Evolutionary conservation across 1,140 invertebrate species (phyloP).

Genomic region (Solen grandis): DNA sequence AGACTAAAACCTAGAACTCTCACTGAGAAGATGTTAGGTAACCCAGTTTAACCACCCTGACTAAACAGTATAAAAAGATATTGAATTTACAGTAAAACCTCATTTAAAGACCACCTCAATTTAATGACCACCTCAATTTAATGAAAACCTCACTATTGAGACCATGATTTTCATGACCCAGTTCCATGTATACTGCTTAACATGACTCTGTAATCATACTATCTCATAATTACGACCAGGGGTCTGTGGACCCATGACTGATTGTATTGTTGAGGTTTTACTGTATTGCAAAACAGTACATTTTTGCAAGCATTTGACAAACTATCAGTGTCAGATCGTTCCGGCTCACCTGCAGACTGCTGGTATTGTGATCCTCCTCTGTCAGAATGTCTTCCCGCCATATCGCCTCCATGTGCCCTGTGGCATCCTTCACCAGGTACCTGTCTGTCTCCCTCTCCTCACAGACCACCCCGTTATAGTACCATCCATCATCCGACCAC

Average conservation of each 20-base stretch:
- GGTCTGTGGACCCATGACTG: too few species aligned
- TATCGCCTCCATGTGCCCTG: constrained; percentile 64
- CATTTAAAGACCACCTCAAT: too few species aligned
- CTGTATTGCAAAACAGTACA: background rate
- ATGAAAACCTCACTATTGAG: too few species aligned
- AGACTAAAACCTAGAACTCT: background rate
- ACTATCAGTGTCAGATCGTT: background rate
- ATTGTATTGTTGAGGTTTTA: too few species aligned
- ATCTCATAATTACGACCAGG: too few species aligned
- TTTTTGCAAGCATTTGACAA: background rate
- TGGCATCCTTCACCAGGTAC: constrained; percentile 67
- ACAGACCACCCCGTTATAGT: constrained; percentile 69
- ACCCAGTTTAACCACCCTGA: background rate
- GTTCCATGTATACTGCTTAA: background rate
- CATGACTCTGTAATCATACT: background rate
- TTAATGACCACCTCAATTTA: too few species aligned
- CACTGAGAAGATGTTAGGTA: too few species aligned
- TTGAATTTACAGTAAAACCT: background rate
- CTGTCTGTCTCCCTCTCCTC: constrained; percentile 56
- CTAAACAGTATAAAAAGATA: background rate
- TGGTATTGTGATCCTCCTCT: constrained; percentile 63
- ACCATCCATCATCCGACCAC: constrained; percentile 78
- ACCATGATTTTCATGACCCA: too few species aligned
- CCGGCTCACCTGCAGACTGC: constrained; percentile 57
- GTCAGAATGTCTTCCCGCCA: constrained; percentile 72